Percentiles rank a stretch among this genome's conserved stretches.
phyloP scores from a whole-genome alignment of 2,113 vertebrate species.

The Bos indicus region DNA sequence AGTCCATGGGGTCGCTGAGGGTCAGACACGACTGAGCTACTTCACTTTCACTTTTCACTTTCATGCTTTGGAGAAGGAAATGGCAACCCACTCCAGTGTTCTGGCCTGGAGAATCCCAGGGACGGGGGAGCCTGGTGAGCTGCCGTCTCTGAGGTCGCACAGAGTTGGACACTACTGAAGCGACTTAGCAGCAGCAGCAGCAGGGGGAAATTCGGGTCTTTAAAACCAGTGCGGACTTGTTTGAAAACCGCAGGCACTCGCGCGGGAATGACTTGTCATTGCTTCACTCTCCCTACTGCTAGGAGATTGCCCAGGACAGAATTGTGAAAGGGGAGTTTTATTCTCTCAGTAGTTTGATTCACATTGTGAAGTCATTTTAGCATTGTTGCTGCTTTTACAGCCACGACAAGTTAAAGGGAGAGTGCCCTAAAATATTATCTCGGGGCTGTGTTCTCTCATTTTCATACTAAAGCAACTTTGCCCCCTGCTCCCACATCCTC shows the following conservation, averaged over 20 bases:
- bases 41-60: too few species aligned
- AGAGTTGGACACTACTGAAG: too few species aligned
- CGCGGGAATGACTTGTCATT: not conserved
- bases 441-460: not conserved
- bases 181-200: too few species aligned
- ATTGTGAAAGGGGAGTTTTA: not conserved
- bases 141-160: too few species aligned
- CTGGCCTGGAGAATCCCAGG: too few species aligned
- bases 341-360: not conserved
- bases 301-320: too few species aligned
- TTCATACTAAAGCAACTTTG: too few species aligned
- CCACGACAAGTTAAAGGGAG: not conserved
- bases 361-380: not conserved
- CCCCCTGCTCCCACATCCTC: not conserved
- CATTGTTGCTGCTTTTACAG: not conserved
- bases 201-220: rapidly evolving
- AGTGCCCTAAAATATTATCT: not conserved
- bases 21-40: too few species aligned
- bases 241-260: not conserved
- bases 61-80: too few species aligned
- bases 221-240: not conserved
- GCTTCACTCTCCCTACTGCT: rapidly evolving
- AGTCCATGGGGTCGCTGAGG: too few species aligned
- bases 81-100: too few species aligned
- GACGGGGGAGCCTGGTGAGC: too few species aligned